Evolutionary conservation across 2,113 vertebrate species (phyloP).

Genomic region (Psittacula cyanocephala): DNA sequence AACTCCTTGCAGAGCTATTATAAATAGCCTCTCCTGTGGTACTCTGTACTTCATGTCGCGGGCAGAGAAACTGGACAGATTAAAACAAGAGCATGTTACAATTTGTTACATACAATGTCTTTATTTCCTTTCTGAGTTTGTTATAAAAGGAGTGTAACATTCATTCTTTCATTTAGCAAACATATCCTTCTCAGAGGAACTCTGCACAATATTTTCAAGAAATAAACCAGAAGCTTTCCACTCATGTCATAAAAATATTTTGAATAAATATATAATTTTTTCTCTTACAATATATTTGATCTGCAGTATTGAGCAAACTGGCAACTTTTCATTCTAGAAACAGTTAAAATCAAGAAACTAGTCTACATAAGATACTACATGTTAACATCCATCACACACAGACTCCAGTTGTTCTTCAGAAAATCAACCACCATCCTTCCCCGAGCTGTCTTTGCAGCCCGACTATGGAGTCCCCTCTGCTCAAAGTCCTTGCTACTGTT

Average conservation of each 20-base stretch:
- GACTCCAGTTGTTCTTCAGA: neutral
- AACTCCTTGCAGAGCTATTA: neutral
- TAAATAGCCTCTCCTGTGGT: neutral
- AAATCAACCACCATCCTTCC: neutral
- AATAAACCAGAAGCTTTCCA: neutral
- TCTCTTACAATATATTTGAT: neutral
- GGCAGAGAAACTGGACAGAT: neutral
- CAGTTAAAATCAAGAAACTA: neutral
- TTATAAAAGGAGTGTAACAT: neutral
- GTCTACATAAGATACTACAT: neutral
- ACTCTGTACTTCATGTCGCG: neutral
- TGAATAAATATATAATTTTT: neutral
- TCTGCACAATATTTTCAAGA: neutral
- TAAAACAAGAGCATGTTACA: neutral
- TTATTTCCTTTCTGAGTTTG: constrained; percentile 20
- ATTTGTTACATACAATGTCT: neutral
- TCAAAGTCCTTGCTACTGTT: neutral
- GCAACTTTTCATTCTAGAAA: neutral
- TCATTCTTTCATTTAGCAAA: neutral
- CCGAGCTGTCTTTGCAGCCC: neutral
- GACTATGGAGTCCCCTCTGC: neutral
- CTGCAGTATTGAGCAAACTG: neutral
- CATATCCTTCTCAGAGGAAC: neutral
- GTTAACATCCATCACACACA: neutral
- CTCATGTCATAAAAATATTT: constrained; percentile 3